phyloP scores from a whole-genome alignment of 2,113 vertebrate genomes.

The Chamaea fasciata region DNA sequence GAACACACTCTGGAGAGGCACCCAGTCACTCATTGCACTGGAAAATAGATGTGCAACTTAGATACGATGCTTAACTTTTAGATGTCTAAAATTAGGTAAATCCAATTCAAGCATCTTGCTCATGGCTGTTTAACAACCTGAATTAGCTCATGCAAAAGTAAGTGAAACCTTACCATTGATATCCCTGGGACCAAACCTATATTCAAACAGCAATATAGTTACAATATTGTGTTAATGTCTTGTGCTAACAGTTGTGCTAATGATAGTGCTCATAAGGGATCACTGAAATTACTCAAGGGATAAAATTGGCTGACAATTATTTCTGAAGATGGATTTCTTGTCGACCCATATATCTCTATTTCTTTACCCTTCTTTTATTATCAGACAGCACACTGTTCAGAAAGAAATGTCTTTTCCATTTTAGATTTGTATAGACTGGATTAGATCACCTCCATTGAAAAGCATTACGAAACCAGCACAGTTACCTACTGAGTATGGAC shows the following conservation, averaged over 20 bases:
- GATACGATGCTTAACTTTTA: neutral
- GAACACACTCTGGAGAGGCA: neutral
- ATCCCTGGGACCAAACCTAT: neutral
- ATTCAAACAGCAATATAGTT: neutral
- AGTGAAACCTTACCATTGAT: neutral
- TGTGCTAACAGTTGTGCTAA: neutral
- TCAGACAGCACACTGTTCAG: neutral
- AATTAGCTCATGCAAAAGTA: neutral
- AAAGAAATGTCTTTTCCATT: neutral
- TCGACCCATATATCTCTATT: neutral
- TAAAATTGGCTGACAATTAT: neutral
- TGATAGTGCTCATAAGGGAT: neutral
- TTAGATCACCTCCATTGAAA: neutral
- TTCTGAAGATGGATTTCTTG: neutral
- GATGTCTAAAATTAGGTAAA: neutral
- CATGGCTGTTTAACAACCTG: neutral
- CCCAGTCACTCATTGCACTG: neutral
- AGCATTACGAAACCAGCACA: neutral
- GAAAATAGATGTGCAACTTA: neutral
- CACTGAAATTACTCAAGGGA: neutral
- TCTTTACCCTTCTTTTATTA: neutral
- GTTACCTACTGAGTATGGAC: neutral
- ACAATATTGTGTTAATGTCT: neutral
- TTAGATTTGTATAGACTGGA: neutral
- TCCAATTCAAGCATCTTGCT: neutral